These are phyloP conservation scores for Carassius gibelio DNA, from an alignment of 2,113 vertebrate species.

Conservation along the genomic window DNA sequence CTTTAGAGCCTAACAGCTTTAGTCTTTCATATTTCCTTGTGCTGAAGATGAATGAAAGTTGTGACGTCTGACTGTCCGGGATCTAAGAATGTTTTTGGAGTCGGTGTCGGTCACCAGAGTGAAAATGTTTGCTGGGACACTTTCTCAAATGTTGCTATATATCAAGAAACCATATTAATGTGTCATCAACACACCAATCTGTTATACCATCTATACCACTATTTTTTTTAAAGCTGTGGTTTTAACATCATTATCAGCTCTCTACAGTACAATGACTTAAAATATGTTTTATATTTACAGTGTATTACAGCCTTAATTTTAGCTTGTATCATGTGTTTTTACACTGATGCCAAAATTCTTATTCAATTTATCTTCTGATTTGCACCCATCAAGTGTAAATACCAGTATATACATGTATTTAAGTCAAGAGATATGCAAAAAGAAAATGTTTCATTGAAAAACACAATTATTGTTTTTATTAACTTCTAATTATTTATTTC, in stretches of 20 bases:
- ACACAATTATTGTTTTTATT: no score
- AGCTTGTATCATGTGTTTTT: neutral
- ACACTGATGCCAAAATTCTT: neutral
- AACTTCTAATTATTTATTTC: no score
- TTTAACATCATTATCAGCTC: neutral
- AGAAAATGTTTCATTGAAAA: no score
- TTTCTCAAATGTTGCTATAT: neutral
- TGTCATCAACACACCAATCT: neutral
- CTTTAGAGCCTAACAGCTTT: neutral
- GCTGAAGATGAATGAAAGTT: neutral
- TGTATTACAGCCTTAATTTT: no score
- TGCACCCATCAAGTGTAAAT: no score
- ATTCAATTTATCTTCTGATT: no score
- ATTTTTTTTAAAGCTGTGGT: neutral
- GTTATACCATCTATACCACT: neutral
- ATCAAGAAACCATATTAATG: neutral
- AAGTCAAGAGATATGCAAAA: no score
- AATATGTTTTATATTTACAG: no score
- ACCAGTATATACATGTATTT: no score
- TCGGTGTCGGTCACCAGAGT: neutral
- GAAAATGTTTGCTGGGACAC: conserved; percentile 3
- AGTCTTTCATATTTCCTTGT: neutral
- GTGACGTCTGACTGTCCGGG: neutral
- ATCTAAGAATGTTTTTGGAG: neutral
- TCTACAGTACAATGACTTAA: neutral